Percentiles rank a stretch among this genome's conserved stretches.
phyloP scores from a whole-genome alignment of 2,888 invertebrate genomes.

The Caenorhabditis panamensis region DNA sequence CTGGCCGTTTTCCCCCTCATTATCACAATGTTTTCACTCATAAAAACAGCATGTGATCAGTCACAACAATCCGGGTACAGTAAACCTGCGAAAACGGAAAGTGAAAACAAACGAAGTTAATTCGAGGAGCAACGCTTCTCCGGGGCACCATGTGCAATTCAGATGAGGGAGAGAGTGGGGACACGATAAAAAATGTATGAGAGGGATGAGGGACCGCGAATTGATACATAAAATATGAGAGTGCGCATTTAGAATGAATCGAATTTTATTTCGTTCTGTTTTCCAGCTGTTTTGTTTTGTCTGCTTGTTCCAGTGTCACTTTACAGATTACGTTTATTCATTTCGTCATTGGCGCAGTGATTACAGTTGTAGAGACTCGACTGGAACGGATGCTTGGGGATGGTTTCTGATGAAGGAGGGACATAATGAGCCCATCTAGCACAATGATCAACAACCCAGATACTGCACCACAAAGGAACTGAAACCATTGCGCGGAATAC shows the following conservation, averaged over 20 bases:
- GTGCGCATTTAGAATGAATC: slow-evolving; percentile 59
- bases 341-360: background rate
- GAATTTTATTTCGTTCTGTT: slow-evolving; percentile 34
- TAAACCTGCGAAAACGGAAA: slow-evolving; percentile 11
- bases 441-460: slow-evolving; percentile 40
- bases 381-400: background rate
- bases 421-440: slow-evolving; percentile 46
- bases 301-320: no score
- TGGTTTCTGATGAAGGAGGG: background rate
- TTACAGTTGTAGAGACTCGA: background rate
- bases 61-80: no score
- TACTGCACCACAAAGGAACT: slow-evolving; percentile 54
- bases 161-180: slow-evolving; percentile 34
- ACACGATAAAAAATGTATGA: slow-evolving; percentile 57
- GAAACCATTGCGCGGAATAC: slow-evolving; percentile 46
- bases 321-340: background rate
- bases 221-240: slow-evolving; percentile 58
- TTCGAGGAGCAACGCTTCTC: slow-evolving; percentile 7
- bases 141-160: slow-evolving; percentile 30
- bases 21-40: slow-evolving; percentile 1
- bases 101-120: slow-evolving; percentile 7
- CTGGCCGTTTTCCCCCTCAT: background rate
- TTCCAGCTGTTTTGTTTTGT: background rate
- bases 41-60: slow-evolving; percentile 5
- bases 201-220: slow-evolving; percentile 18